A percentile compares a stretch with the other conserved stretches of the same genome.
These are phyloP conservation scores for Crotalus horridus DNA, from an alignment of 2,113 vertebrate genomes.

Conservation along the genomic window DNA sequence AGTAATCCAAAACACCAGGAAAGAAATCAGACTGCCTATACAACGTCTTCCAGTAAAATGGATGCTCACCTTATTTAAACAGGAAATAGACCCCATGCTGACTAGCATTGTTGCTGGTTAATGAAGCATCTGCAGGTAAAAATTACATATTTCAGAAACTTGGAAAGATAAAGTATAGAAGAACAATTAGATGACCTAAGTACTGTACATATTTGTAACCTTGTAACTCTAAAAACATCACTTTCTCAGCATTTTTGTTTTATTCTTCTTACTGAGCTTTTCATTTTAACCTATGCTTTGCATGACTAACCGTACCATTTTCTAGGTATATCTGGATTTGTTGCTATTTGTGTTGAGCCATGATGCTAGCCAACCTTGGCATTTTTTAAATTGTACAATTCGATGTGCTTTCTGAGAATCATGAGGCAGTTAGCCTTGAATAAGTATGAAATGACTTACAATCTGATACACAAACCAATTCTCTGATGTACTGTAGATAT, in stretches of 20 bases:
- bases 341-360: constrained; percentile 9
- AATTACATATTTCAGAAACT: neutral
- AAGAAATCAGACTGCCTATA: neutral
- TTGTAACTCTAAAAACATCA: constrained; percentile 12
- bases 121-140: neutral
- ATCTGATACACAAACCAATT: constrained; percentile 61
- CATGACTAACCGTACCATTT: neutral
- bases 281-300: neutral
- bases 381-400: constrained; percentile 37
- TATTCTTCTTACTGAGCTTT: neutral
- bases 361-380: constrained; percentile 32
- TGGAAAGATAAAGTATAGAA: neutral
- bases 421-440: constrained; percentile 6
- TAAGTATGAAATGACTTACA: constrained; percentile 52
- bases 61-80: neutral
- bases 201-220: neutral
- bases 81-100: neutral
- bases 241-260: neutral
- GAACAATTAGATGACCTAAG: neutral
- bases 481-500: constrained; percentile 37
- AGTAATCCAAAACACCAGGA: neutral
- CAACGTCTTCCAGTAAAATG: neutral
- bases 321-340: neutral
- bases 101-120: neutral
- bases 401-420: constrained; percentile 42